These are phyloP conservation scores for Drosophila yooni DNA, from an alignment of 2,888 invertebrate genomes.

Conservation along the genomic window DNA sequence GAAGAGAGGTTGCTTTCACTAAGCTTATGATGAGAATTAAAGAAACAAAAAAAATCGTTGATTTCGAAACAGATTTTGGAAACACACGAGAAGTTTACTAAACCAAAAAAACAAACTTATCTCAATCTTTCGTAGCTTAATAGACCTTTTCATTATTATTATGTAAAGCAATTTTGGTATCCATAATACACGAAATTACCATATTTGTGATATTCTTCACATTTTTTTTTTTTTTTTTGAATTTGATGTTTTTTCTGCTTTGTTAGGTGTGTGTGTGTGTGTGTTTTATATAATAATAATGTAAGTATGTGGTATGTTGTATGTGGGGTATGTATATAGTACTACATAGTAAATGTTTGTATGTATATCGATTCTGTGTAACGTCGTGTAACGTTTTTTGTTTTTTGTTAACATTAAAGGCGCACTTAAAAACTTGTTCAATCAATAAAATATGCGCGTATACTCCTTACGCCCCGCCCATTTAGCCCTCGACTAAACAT, in stretches of 20 bases:
- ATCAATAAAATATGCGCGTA: conserved; percentile 34
- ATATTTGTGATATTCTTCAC: conserved; percentile 4
- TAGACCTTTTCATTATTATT: background rate
- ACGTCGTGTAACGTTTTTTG: conserved; percentile 18
- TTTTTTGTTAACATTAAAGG: conserved; percentile 47
- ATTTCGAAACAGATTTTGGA: conserved; percentile 10
- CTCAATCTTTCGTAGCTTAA: background rate
- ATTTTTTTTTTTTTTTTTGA: background rate
- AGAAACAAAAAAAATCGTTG: background rate
- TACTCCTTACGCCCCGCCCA: conserved; percentile 3
- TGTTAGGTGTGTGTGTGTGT: conserved; percentile 17
- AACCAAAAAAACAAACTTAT: background rate
- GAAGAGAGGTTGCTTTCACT: background rate
- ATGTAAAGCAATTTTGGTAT: conserved; percentile 72
- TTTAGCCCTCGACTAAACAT: background rate
- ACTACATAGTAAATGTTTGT: conserved; percentile 20
- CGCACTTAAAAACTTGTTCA: conserved; percentile 36
- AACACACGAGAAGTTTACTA: conserved; percentile 2
- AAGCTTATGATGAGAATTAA: background rate
- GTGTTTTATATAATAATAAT: conserved; percentile 8
- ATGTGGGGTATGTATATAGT: conserved; percentile 24
- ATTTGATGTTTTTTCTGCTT: conserved; percentile 24
- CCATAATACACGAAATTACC: conserved; percentile 71
- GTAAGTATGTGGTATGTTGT: conserved; percentile 9
- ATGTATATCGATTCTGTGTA: conserved; percentile 39